Evolutionary conservation across 2,113 vertebrate species (phyloP), one percentile per base, ranked within the genome.

Genomic region (Elachura formosa): DNA sequence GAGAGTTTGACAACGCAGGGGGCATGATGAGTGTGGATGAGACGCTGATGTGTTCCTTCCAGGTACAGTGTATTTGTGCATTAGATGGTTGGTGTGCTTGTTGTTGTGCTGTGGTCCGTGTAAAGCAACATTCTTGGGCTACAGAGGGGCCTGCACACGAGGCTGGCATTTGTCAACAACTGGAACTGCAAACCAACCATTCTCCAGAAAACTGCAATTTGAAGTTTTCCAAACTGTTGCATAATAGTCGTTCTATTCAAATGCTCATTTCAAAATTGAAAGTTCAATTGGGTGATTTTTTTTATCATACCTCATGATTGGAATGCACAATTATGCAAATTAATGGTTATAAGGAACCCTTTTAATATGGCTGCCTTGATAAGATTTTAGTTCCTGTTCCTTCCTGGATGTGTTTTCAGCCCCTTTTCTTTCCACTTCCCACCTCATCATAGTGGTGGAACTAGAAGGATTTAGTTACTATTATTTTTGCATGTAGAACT

Each of bases 11-110:
- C 97, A 99, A 99, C 73, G 99, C 99, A 87, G 99, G 99, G 61
- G 99, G 99, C 94, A 99, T 99, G 99, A 99, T 99, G 99, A 99
- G 99, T 78, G 99, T 99, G 55, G 99, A 99, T 92, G 99, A 99
- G 95, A 99, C 99, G 73, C 98, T 99, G 97, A 99, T 99, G 99
- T 99, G 99, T 96, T 99, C 99, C 49, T 99, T 99, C 97, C 99
- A 99, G 99, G 99, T 99, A 98, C 86, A 90, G 25, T 94, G 17
- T 34, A 14, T 36, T 54, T 90, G 68, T 87, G 74, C 28, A 31
- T 25, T 38, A 61, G 6, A 5, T 81, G 71, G 5, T 45, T 24
- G 40, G 4, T 40, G n/a, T 38, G 15, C 51, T 73, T 8, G 14
- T 34, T 59, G 38, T 22, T 0, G 1, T 68, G 38, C 31, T 43